Evolutionary conservation across 2,888 invertebrate genomes (phyloP).

Genomic region (Drosophila falleni): DNA sequence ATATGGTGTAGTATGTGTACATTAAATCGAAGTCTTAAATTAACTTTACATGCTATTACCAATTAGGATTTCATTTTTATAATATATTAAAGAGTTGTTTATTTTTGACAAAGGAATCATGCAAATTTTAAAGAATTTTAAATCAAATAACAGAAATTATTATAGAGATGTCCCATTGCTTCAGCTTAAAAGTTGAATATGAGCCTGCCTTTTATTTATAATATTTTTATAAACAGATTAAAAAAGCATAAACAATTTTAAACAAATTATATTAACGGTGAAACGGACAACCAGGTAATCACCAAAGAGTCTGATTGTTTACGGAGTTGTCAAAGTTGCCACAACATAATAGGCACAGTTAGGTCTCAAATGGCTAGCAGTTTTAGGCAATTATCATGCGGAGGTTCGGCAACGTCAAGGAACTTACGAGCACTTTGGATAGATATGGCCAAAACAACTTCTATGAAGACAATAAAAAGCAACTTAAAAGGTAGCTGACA

Average conservation of each 20-base stretch:
- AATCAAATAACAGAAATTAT: background rate
- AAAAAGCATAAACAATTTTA: constrained; percentile 26
- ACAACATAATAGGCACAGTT: constrained; percentile 43
- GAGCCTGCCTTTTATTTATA: background rate
- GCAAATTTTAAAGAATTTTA: background rate
- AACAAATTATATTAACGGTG: constrained; percentile 49
- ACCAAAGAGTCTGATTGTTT: constrained; percentile 29
- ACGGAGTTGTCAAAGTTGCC: constrained; percentile 43
- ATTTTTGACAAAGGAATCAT: too few relatives aligned
- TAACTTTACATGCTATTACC: background rate
- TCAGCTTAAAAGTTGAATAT: background rate
- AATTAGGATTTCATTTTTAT: background rate
- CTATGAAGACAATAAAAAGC: constrained; percentile 48
- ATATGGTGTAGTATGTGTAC: too few relatives aligned
- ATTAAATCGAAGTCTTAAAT: too few relatives aligned
- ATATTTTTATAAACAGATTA: constrained; percentile 14
- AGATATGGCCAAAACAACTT: constrained; percentile 61
- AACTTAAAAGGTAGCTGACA: constrained; percentile 70
- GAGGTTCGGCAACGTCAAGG: constrained; percentile 28
- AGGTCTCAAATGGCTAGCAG: constrained; percentile 37
- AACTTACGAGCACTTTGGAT: constrained; percentile 54
- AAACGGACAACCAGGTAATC: constrained; percentile 41
- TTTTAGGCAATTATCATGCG: constrained; percentile 38
- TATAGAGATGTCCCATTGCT: background rate
- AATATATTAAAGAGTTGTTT: background rate